Conservation (phyloP, 35 echinoderm and acorn worm genomes). For the Apostichopus parvimensis region DNA sequence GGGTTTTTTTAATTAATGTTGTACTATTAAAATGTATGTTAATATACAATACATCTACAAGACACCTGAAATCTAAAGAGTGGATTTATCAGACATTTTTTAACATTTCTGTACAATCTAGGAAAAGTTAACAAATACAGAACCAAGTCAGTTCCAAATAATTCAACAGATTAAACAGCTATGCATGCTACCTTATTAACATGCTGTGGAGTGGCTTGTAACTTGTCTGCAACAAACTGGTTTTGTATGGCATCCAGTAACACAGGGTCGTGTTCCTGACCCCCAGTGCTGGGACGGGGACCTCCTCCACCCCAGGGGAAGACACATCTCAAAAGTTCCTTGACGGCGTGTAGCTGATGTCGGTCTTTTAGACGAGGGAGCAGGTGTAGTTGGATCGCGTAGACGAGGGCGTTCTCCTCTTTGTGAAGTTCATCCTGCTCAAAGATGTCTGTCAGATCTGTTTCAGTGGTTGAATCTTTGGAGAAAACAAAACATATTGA, state of each 20-base stretch:
- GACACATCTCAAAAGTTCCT: slow-evolving; percentile 71
- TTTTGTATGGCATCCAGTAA: slow-evolving; percentile 89
- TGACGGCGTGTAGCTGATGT: slow-evolving; percentile 45
- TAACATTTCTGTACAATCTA: too few relatives aligned
- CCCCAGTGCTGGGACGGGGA: slow-evolving; percentile 36
- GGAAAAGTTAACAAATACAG: too few relatives aligned
- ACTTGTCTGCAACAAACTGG: slow-evolving; percentile 90
- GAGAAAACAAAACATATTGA: neutral
- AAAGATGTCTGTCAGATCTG: slow-evolving; percentile 28
- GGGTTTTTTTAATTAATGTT: too few relatives aligned
- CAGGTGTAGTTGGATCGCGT: slow-evolving; percentile 69
- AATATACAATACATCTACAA: too few relatives aligned
- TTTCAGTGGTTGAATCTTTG: neutral
- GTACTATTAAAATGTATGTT: too few relatives aligned
- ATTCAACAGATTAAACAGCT: too few relatives aligned
- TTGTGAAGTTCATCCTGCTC: slow-evolving; percentile 85
- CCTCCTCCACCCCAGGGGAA: slow-evolving; percentile 81
- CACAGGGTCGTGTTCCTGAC: slow-evolving; percentile 85
- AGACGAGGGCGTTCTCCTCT: slow-evolving; percentile 78
- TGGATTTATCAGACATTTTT: too few relatives aligned
- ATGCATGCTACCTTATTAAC: slow-evolving; percentile 75
- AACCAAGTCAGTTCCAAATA: too few relatives aligned
- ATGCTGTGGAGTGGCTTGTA: slow-evolving; percentile 94
- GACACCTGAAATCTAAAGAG: too few relatives aligned
- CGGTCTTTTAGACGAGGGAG: slow-evolving; percentile 35